Base-by-base conservation (phyloP, 2,113 vertebrate species). In the Dicerorhinus sumatrensis region DNA sequence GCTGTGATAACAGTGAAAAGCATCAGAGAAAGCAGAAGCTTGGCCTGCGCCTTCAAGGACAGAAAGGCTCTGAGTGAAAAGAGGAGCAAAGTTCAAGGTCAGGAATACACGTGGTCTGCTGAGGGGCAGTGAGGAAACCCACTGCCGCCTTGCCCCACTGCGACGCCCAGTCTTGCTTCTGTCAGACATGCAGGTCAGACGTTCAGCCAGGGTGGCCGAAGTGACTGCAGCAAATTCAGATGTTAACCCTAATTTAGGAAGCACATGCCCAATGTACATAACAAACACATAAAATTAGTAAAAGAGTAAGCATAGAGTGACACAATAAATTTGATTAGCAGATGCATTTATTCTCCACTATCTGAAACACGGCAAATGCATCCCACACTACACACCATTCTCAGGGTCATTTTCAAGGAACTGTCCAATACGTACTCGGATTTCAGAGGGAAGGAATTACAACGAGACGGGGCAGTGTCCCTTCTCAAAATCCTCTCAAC, bases 391-490 rank as follows among this genome's bases (percentile, higher is more conserved):
- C 7, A 23, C 58, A 16, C 4, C 0, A 0, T 58, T 36, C 48
- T 54, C 69, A 79, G 58, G 58, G 54, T 25, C 51, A 65, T 20
- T 65, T 73, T 60, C 67, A 29, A 36, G 9, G 83, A 58, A n/a
- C 54, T 21, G 25, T 73, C 62, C 84, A 39, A 12, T 4, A 58
- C 29, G 83, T 25, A 62, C 73, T 42, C 67, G 16, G 46, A 13
- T 14, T 83, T 83, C 18, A 65, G 79, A 89, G 10, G 33, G 90
- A 73, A 73, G 51, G 9, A 63, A 51, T 33, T 27, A 46, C 3
- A 33, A 17, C 0, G 1, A 60, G 23, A 42, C 5, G 8, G 13
- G 65, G 36, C 73, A 20, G 3, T 8, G 7, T 33, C 31, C 39
- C 13, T 81, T 46, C 25, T 27, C 7, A 33, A 46, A 48, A 69